Conservation (phyloP, 1,140 invertebrate species). For the Drosophila novamexicana region DNA sequence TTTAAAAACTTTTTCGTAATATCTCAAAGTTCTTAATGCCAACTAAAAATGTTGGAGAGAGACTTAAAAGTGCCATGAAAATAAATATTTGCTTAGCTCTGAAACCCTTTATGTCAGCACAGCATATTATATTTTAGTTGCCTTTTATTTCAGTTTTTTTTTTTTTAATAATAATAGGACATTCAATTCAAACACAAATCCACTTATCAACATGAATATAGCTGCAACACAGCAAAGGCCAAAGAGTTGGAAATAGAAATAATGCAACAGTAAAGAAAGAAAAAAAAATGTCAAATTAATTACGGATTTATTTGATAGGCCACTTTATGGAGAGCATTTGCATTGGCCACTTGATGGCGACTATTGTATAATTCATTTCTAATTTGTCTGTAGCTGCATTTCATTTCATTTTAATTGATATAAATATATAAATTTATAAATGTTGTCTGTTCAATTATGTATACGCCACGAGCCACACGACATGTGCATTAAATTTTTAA, state of each 20-base stretch:
- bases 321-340: slow-evolving; percentile 13
- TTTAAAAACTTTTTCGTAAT: no score
- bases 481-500: slow-evolving; percentile 29
- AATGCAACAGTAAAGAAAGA: background rate
- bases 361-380: slow-evolving; percentile 68
- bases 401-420: slow-evolving; percentile 34
- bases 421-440: slow-evolving; percentile 30
- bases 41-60: no score
- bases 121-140: background rate
- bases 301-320: slow-evolving; percentile 18
- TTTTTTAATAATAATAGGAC: no score
- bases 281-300: slow-evolving; percentile 27
- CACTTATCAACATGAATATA: slow-evolving; percentile 8
- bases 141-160: background rate
- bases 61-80: no score
- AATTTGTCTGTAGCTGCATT: slow-evolving; percentile 47
- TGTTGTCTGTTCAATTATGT: slow-evolving; percentile 55
- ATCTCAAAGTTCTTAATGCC: no score
- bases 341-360: slow-evolving; percentile 34
- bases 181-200: slow-evolving; percentile 7
- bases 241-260: background rate
- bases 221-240: background rate
- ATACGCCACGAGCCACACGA: slow-evolving; percentile 47
- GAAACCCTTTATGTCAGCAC: no score
- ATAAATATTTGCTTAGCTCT: no score